Evolutionary conservation across 1,140 invertebrate genomes (phyloP).

Genomic region (Metopolophium dirhodum): DNA sequence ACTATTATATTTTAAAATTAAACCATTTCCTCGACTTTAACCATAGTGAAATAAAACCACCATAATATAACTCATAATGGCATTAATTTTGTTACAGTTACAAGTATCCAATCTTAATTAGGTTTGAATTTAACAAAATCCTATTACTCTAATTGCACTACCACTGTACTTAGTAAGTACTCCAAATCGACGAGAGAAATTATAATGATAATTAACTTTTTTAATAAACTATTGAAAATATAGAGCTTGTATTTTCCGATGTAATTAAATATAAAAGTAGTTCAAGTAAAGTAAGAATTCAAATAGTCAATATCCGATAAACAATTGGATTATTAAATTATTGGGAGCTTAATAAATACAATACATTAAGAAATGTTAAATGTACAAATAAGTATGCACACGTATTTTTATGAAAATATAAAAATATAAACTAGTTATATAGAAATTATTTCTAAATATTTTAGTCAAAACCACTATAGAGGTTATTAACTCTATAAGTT

Average conservation of each 20-base stretch:
- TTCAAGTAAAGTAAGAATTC: no score
- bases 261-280: not conserved
- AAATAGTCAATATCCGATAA: no score
- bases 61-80: not conserved
- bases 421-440: not conserved
- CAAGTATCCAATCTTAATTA: not conserved
- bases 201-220: not conserved
- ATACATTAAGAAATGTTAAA: no score
- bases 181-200: not conserved
- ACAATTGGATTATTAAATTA: no score
- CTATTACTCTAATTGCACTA: not conserved
- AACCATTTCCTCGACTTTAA: not conserved
- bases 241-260: not conserved
- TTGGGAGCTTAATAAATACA: no score
- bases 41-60: not conserved
- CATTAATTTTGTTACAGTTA: not conserved
- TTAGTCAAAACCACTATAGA: no score
- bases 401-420: not conserved
- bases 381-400: not conserved
- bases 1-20: not conserved
- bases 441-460: not conserved
- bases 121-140: not conserved
- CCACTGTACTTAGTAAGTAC: not conserved
- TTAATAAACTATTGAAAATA: not conserved
- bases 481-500: not conserved